A percentile compares a stretch with the other conserved stretches of the same genome.
Conservation (phyloP, 2,113 vertebrate genomes). For the Ardeotis arabs region DNA sequence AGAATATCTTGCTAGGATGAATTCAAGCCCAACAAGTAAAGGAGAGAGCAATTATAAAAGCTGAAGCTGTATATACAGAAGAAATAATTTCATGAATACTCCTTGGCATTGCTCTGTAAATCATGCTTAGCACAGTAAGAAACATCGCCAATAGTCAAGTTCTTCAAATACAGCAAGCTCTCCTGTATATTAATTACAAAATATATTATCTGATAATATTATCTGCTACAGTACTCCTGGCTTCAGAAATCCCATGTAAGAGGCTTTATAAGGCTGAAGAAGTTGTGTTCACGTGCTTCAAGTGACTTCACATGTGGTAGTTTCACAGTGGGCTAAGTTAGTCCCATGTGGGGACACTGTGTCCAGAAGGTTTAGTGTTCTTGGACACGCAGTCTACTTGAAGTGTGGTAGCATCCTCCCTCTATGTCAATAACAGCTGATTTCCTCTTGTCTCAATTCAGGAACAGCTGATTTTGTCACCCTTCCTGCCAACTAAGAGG, state of each 20-base stretch:
- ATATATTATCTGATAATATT: not conserved
- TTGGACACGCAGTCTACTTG: not conserved
- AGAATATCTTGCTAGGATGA: not conserved
- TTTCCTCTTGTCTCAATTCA: slow-evolving; percentile 3
- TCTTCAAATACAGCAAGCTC: not conserved
- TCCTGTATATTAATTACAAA: not conserved
- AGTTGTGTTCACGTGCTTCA: not conserved
- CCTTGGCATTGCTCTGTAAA: not conserved
- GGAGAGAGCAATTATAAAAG: not conserved
- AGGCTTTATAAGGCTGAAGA: not conserved
- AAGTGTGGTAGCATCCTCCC: not conserved
- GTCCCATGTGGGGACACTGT: not conserved
- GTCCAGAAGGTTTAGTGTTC: slow-evolving; percentile 13
- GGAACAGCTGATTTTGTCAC: slow-evolving; percentile 22
- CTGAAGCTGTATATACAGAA: not conserved
- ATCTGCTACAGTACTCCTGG: not conserved
- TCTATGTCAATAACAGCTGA: slow-evolving; percentile 43
- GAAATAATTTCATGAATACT: not conserved
- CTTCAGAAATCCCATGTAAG: not conserved
- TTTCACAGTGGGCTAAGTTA: not conserved
- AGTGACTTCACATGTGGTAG: not conserved
- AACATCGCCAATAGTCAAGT: not conserved
- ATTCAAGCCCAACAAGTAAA: not conserved
- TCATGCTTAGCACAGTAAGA: not conserved
- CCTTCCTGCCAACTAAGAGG: not conserved